Percentiles rank a stretch among this genome's conserved stretches.
Conservation (phyloP, 1,140 invertebrate species). For the Cydia strobilella region DNA sequence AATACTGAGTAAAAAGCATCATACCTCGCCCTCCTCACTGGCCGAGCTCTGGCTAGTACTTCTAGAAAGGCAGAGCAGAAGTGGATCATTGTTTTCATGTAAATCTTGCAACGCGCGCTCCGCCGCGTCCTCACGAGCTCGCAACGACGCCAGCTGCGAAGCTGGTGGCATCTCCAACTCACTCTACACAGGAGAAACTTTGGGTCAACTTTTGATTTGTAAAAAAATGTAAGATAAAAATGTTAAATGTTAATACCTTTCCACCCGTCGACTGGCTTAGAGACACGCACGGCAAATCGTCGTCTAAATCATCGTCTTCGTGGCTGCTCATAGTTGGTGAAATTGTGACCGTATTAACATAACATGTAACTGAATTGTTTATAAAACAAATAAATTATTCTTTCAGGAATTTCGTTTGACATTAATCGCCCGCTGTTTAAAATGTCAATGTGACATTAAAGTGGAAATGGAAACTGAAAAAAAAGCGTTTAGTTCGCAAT, state of each 20-base stretch:
- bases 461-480: not conserved
- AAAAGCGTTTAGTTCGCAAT: no score
- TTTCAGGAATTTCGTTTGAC: not conserved
- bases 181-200: conserved; percentile 34
- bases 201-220: not conserved
- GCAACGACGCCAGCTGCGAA: conserved; percentile 46
- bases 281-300: conserved; percentile 45
- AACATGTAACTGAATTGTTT: no score
- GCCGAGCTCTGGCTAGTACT: conserved; percentile 1
- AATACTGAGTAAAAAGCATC: no score
- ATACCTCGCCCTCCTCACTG: conserved; percentile 7
- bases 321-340: conserved; percentile 31
- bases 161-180: conserved; percentile 50
- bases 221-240: no score
- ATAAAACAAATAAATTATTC: not conserved
- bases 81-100: conserved; percentile 18
- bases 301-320: conserved; percentile 39
- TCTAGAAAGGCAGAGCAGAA: conserved; percentile 26
- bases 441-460: not conserved
- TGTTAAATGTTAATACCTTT: conserved; percentile 33
- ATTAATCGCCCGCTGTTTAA: not conserved
- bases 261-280: conserved; percentile 35
- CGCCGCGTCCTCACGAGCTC: conserved; percentile 47
- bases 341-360: not conserved
- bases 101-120: conserved; percentile 42